phyloP scores from a whole-genome alignment of 2,797 vertebrate genomes.

The Vireo griseus region DNA sequence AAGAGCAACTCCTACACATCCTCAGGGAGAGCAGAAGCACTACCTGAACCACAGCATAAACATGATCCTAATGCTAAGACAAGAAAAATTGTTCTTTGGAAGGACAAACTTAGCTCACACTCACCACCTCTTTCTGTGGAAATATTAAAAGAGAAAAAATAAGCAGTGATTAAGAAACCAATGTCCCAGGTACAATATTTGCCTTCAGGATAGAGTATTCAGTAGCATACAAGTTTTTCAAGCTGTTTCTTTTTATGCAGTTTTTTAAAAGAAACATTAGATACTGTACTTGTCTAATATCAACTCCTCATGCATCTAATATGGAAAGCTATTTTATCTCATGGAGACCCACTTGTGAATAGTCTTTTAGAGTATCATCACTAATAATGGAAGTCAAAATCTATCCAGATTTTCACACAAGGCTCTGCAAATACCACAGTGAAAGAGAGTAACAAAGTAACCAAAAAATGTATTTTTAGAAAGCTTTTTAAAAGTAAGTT shows the following conservation, averaged over 20 bases:
- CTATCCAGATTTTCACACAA: not conserved
- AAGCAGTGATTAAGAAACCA: conserved; percentile 18
- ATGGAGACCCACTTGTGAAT: not conserved
- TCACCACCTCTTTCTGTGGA: conserved; percentile 77
- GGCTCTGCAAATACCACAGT: not conserved
- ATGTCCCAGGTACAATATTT: not conserved
- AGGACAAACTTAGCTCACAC: conserved; percentile 59
- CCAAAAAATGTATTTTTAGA: not conserved
- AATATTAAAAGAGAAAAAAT: conserved; percentile 54
- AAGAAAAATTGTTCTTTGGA: not conserved
- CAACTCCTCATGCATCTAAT: not conserved
- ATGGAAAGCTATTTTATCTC: not conserved
- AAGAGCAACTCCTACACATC: not conserved
- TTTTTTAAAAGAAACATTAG: not conserved
- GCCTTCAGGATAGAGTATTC: not conserved
- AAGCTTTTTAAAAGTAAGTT: not conserved
- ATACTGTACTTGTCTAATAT: not conserved
- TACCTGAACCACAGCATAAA: conserved; percentile 30
- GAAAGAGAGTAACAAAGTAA: not conserved
- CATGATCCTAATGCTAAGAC: conserved; percentile 39
- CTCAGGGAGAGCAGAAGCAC: not conserved
- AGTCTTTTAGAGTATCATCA: not conserved
- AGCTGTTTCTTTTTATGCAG: not conserved
- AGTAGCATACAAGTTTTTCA: not conserved
- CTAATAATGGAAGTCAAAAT: not conserved